Evolutionary conservation across 2,888 invertebrate species (phyloP), one percentile per base, ranked within the genome.

Genomic region (Gryllus longicercus): DNA sequence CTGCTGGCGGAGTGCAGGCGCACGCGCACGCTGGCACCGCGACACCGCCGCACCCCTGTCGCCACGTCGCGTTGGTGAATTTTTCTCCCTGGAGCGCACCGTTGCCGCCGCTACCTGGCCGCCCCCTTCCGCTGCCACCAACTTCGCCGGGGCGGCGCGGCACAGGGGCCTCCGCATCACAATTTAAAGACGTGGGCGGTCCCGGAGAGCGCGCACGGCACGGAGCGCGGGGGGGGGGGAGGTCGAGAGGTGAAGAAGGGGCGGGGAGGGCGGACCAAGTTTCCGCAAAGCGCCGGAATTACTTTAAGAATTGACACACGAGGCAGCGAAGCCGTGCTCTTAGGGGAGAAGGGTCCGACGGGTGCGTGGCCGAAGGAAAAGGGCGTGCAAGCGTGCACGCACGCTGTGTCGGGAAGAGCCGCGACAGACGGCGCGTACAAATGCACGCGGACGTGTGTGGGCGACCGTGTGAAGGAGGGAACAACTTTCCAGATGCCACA

Each of bases 301-400:
- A 63, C 63, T 63, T 63, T 63, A 63, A 63, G 63, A 63, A 63
- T 63, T 63, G 63, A 63, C 63, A 63, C 63, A 63, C 63, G n/a
- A 63, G 63, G 63, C n/a, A 38, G 38, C 38, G 38, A 38, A 38
- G 38, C 38, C 38, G 8, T 1, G 38, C 38, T 38, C 38, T 38
- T 38, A 5, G 38, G 38, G 38, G 8, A 63, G 63, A 63, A n/a
- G 63, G 63, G 63, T 11, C 3, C 63, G n/a, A 63, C 3, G 18
- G 63, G 63, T 8, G 63, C 16, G 14, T 3, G 63, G n/a, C 14
- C n/a, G 63, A 14, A 11, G 63, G n/a, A 63, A 63, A n/a, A 63
- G 63, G 63, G 10, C 16, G 63, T 4, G n/a, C 14, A 63, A 63
- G 63, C 63, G 63, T 14, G 63, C n/a, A n/a, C 63, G 14, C 18